These are phyloP conservation scores for Acholoe squamosa DNA, from an alignment of 2,888 invertebrate species.

Conservation along the genomic window DNA sequence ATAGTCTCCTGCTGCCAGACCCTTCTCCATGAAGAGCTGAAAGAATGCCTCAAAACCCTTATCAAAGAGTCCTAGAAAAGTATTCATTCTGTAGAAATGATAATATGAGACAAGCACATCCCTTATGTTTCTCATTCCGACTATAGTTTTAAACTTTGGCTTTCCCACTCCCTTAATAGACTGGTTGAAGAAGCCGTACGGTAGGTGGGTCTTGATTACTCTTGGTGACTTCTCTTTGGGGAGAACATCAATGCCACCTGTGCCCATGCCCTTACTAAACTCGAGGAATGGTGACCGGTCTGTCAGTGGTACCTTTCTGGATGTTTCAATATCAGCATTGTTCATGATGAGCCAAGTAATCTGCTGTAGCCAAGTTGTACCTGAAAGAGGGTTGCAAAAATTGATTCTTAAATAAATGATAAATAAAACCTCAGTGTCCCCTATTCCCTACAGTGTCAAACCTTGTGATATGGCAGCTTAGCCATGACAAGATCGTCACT, in stretches of 20 bases:
- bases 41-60: slow-evolving; percentile 62
- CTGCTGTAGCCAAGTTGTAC: slow-evolving; percentile 84
- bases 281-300: slow-evolving; percentile 24
- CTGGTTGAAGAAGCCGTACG: slow-evolving; percentile 19
- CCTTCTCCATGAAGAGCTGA: slow-evolving; percentile 25
- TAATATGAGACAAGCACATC: slow-evolving; percentile 65
- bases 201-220: slow-evolving; percentile 63
- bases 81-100: slow-evolving; percentile 63
- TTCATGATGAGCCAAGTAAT: slow-evolving; percentile 82
- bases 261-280: background rate
- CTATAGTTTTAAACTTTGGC: slow-evolving; percentile 22
- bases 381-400: slow-evolving; percentile 72
- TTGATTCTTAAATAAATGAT: too few species aligned
- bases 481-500: too few species aligned
- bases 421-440: too few species aligned
- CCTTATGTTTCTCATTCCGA: slow-evolving; percentile 64
- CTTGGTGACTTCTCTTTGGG: slow-evolving; percentile 22
- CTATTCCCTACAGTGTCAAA: too few species aligned
- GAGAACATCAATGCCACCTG: background rate
- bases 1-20: slow-evolving; percentile 61
- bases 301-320: slow-evolving; percentile 77
- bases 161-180: background rate
- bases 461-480: too few species aligned
- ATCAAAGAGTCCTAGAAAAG: slow-evolving; percentile 35
- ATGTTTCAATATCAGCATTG: slow-evolving; percentile 79